Evolutionary conservation across 92 coral and sea anemone species (phyloP).

Genomic region (Epizoanthus scotinus): DNA sequence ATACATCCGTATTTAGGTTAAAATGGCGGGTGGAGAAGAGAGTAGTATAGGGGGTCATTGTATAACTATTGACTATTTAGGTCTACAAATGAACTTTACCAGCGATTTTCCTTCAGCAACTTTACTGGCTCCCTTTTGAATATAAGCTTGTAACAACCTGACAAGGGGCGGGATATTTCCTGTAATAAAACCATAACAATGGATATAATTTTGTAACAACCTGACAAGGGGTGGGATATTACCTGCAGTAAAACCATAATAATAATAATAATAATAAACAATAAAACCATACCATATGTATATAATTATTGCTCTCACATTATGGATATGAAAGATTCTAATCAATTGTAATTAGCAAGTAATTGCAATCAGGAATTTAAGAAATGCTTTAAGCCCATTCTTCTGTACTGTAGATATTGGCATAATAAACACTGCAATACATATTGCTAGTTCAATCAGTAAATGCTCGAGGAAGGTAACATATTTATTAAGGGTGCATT

Average conservation of each 20-base stretch:
- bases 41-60: background rate
- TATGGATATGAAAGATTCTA: background rate
- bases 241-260: constrained; percentile 50
- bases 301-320: background rate
- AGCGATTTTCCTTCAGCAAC: constrained; percentile 71
- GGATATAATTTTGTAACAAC: constrained; percentile 88
- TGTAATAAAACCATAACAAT: constrained; percentile 30
- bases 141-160: constrained; percentile 90
- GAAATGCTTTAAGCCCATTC: too few relatives aligned
- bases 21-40: too few relatives aligned
- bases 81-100: constrained; percentile 51
- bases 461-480: too few relatives aligned
- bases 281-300: background rate
- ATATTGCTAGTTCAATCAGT: too few relatives aligned
- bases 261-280: too few relatives aligned
- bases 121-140: constrained; percentile 81
- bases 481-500: too few relatives aligned
- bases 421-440: too few relatives aligned
- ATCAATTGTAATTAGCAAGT: too few relatives aligned
- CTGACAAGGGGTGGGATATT: constrained; percentile 96
- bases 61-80: background rate
- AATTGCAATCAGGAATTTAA: too few relatives aligned
- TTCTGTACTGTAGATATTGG: too few relatives aligned
- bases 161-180: constrained; percentile 98
- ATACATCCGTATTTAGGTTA: too few relatives aligned